These are phyloP conservation scores for Scolopax mira DNA, from an alignment of 2,113 vertebrate species.

Conservation along the genomic window DNA sequence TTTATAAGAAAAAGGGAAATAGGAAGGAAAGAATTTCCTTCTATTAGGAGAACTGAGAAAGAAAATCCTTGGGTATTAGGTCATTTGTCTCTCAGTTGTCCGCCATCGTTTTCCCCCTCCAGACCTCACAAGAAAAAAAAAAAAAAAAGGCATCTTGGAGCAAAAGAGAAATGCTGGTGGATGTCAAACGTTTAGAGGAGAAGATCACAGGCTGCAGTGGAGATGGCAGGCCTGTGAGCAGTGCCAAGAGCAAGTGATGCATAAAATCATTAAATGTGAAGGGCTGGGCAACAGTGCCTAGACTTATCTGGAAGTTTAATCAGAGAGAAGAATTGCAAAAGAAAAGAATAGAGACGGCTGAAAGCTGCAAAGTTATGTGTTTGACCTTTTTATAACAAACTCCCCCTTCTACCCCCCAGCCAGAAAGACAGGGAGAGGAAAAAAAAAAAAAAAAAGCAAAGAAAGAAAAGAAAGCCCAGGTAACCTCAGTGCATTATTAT, in stretches of 20 bases:
- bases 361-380: constrained; percentile 64
- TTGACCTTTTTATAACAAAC: constrained; percentile 68
- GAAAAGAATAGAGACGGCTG: constrained; percentile 69
- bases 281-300: constrained; percentile 58
- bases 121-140: neutral
- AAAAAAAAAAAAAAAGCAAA: neutral
- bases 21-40: neutral
- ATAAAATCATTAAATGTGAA: constrained; percentile 72
- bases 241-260: constrained; percentile 57
- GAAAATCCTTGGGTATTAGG: neutral
- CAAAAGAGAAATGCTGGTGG: constrained; percentile 19
- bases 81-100: constrained; percentile 4
- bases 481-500: constrained; percentile 40
- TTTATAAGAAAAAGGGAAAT: neutral
- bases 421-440: neutral
- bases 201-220: constrained; percentile 31
- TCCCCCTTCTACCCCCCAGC: neutral
- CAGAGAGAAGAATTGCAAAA: constrained; percentile 73
- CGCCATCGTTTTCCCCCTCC: neutral
- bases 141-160: neutral
- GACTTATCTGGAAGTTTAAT: constrained; percentile 70
- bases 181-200: constrained; percentile 27
- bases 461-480: neutral
- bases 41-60: neutral
- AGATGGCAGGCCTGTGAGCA: constrained; percentile 54